Conservation (phyloP, 2,113 vertebrate species). For the Ptilonorhynchus violaceus region DNA sequence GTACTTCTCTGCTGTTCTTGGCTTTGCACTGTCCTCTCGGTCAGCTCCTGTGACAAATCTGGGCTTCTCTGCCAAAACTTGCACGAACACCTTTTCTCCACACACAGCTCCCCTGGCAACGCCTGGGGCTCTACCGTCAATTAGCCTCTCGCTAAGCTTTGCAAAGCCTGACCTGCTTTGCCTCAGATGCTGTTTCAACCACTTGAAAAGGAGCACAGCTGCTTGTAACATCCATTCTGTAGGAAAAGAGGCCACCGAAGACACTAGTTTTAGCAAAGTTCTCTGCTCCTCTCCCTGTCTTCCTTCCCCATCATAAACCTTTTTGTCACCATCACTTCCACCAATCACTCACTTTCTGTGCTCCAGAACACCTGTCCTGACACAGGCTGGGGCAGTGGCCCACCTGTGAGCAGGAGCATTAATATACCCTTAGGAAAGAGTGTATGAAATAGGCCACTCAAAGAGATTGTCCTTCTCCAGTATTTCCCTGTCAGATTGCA, state of each 20-base stretch:
- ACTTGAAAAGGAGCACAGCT: neutral
- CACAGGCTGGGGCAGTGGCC: neutral
- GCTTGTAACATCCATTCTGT: neutral
- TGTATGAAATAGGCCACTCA: neutral
- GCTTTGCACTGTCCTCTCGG: neutral
- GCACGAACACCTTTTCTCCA: neutral
- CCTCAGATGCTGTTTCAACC: neutral
- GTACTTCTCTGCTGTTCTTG: neutral
- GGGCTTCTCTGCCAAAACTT: neutral
- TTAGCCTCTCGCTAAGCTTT: neutral
- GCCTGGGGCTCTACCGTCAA: neutral
- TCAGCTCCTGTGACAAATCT: neutral
- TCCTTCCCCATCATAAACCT: neutral
- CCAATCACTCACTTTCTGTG: neutral
- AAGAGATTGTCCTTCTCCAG: neutral
- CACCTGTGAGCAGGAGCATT: neutral
- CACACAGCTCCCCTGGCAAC: neutral
- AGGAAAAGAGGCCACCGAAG: neutral
- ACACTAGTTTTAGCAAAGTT: neutral
- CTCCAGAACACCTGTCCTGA: neutral
- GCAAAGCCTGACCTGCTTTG: constrained; percentile 6
- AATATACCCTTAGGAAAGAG: neutral
- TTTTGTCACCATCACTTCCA: neutral
- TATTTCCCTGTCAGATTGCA: neutral
- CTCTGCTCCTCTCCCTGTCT: neutral